Base-by-base conservation (phyloP, 1,140 invertebrate genomes). In the Agrilus planipennis region DNA sequence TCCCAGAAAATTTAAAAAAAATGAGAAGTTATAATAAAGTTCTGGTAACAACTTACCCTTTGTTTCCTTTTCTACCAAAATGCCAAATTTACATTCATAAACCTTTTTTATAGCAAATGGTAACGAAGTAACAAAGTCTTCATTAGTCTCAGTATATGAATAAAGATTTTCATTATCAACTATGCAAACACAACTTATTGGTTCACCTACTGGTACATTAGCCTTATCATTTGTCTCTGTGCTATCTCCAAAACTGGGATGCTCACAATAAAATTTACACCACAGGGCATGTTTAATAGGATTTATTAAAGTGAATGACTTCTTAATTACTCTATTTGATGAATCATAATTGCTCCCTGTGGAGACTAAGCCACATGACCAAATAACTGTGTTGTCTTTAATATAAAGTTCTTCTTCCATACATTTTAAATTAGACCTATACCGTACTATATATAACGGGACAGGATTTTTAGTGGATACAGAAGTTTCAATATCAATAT, bases 401-500 rank as follows among this genome's bases (percentile, higher is more conserved):
- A 89, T 77, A 69, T 90, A 95, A 11, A 95, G 64, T 63, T 95
- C 90, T 65, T 93, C 88, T 67, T 92, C 89, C 51, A 63, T 53
- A 39, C 18, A 44, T 35, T 39, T 36, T 5, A 41, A 16, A 22
- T 27, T 27, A 9, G 39, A 12, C 21, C 39, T 47, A 25, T 25
- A 34, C 10, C 12, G 22, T 35, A 46, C 36, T 29, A 22, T 37
- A 17, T 25, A 35, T 17, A 21, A 16, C 3, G 4, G 7, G 16
- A 10, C 15, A 25, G 12, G n/a, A 18, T 41, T 41, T n/a, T 43
- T 29, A 16, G 16, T 5, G 31, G 42, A 41, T 14, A 23, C 37
- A 22, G 23, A 17, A 27, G 32, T 11, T 19, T 35, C n/a, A 21
- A 3, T 40, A 34, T 40, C 35, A 23, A 15, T 23, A 25, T 18